Conservation (phyloP, 2,888 invertebrate genomes). For the Macroteleia sp. region DNA sequence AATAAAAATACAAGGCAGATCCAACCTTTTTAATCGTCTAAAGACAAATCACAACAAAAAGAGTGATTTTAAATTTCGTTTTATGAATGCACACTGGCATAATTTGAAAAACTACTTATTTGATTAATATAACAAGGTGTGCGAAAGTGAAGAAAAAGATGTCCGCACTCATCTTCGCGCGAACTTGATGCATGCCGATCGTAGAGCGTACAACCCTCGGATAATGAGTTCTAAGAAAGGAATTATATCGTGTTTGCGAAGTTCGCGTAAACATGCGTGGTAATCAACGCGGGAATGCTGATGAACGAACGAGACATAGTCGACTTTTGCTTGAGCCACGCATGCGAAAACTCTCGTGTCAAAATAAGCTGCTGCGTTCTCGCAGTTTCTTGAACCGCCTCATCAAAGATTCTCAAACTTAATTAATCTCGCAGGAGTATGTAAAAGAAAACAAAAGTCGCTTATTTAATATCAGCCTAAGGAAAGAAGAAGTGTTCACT, state of each 20-base stretch:
- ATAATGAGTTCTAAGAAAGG: constrained; percentile 50
- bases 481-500: background rate
- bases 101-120: constrained; percentile 38
- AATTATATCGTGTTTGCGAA: constrained; percentile 42
- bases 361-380: constrained; percentile 19
- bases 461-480: constrained; percentile 16
- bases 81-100: no score
- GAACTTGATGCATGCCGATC: constrained; percentile 35
- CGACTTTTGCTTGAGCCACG: constrained; percentile 1
- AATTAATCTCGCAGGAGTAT: constrained; percentile 21
- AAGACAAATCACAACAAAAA: no score
- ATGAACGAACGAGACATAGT: constrained; percentile 32
- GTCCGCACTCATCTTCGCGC: constrained; percentile 15
- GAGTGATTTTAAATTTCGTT: no score
- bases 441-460: constrained; percentile 16
- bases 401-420: constrained; percentile 33
- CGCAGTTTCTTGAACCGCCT: constrained; percentile 11
- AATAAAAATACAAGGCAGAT: no score
- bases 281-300: constrained; percentile 42
- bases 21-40: no score
- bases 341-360: constrained; percentile 31
- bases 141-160: constrained; percentile 20
- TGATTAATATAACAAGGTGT: constrained; percentile 46
- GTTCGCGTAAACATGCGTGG: constrained; percentile 46
- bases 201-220: constrained; percentile 24